These are phyloP conservation scores for Oncorhynchus mykiss DNA, from an alignment of 2,113 vertebrate species.

Conservation along the genomic window DNA sequence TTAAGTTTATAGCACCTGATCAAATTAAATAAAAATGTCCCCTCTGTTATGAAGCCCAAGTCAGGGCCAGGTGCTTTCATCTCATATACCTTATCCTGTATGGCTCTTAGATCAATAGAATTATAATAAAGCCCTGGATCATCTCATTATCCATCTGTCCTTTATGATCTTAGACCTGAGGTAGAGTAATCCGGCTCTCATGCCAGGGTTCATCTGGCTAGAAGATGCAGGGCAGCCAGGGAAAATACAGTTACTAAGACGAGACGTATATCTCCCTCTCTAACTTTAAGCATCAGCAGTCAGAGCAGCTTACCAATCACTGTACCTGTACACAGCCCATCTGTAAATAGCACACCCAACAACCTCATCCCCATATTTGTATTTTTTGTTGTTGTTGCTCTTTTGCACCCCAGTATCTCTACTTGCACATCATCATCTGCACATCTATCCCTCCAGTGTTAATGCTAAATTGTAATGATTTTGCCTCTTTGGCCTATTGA, in stretches of 20 bases:
- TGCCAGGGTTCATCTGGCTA: background rate
- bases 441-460: too few relatives aligned
- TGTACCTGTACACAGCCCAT: too few relatives aligned
- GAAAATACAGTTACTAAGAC: background rate
- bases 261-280: background rate
- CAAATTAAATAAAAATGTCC: background rate
- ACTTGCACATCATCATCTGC: too few relatives aligned
- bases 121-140: slow-evolving; percentile 50
- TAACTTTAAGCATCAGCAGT: too few relatives aligned
- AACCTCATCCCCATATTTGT: too few relatives aligned
- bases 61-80: slow-evolving; percentile 47
- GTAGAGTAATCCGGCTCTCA: background rate
- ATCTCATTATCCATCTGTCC: slow-evolving; percentile 27
- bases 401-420: too few relatives aligned
- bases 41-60: slow-evolving; percentile 1
- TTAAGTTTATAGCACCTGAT: background rate
- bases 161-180: slow-evolving; percentile 1
- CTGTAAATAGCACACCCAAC: too few relatives aligned
- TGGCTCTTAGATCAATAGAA: slow-evolving; percentile 39
- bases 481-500: too few relatives aligned
- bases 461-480: too few relatives aligned
- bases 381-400: too few relatives aligned
- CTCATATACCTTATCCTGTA: slow-evolving; percentile 30
- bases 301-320: too few relatives aligned
- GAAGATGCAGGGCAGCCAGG: background rate